Conservation (phyloP, 2,113 vertebrate species). For the Gambusia holbrooki region DNA sequence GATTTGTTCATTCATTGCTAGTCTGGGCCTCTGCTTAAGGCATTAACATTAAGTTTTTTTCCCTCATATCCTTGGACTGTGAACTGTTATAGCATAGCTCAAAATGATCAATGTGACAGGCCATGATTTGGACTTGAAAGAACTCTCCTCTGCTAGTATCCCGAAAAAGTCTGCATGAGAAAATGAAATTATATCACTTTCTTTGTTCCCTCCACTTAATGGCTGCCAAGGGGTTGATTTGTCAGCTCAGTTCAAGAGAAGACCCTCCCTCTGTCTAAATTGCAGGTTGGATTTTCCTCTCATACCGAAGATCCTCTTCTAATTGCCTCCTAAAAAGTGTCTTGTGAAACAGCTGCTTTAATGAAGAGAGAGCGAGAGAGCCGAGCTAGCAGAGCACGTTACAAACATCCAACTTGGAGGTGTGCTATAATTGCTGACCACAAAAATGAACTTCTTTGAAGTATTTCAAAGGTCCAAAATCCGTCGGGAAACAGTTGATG, state of each 20-base stretch:
- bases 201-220: conserved; percentile 65
- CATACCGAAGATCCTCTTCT: conserved; percentile 48
- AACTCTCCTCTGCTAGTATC: conserved; percentile 51
- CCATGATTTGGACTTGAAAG: conserved; percentile 46
- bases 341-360: conserved; percentile 51
- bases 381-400: conserved; percentile 47
- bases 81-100: conserved; percentile 28
- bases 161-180: conserved; percentile 33
- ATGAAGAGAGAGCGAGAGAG: conserved; percentile 43
- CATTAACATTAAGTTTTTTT: conserved; percentile 34
- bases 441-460: conserved; percentile 26
- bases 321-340: conserved; percentile 45
- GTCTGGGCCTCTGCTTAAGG: conserved; percentile 25
- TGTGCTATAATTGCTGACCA: conserved; percentile 49
- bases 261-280: conserved; percentile 32
- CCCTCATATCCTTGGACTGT: conserved; percentile 24
- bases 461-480: conserved; percentile 31
- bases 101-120: conserved; percentile 37
- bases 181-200: conserved; percentile 56
- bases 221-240: conserved; percentile 51
- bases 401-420: conserved; percentile 37
- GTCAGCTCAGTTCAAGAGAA: conserved; percentile 42
- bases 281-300: conserved; percentile 37
- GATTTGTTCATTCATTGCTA: conserved; percentile 22
- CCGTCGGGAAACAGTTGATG: conserved; percentile 30